Conservation (phyloP, 2,888 invertebrate species). For the Tetranychus piercei region DNA sequence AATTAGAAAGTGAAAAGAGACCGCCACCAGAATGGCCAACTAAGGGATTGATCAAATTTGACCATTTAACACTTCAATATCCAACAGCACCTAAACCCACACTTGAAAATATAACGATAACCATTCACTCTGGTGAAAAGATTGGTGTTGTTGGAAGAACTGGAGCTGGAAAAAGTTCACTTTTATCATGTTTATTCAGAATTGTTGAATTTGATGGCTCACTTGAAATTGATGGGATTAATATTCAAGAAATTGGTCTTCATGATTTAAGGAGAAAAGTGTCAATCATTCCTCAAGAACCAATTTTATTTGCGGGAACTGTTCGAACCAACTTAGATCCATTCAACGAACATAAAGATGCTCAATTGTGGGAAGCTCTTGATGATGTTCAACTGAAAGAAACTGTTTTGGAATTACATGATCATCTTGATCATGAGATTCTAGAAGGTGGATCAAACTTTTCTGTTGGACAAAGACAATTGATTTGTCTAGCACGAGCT, state of each 20-base stretch:
- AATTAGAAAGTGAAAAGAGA: constrained; percentile 35
- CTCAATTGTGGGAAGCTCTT: constrained; percentile 59
- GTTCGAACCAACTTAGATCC: constrained; percentile 76
- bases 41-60: constrained; percentile 29
- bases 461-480: constrained; percentile 71
- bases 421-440: constrained; percentile 49
- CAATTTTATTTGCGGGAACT: constrained; percentile 67
- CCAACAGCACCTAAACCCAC: constrained; percentile 47
- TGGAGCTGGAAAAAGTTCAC: constrained; percentile 47
- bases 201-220: constrained; percentile 34
- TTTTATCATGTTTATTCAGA: constrained; percentile 37
- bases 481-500: constrained; percentile 72
- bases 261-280: constrained; percentile 58
- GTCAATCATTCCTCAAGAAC: constrained; percentile 81
- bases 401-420: constrained; percentile 43
- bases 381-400: constrained; percentile 64
- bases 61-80: constrained; percentile 46
- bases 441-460: constrained; percentile 58
- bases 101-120: constrained; percentile 39
- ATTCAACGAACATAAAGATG: constrained; percentile 58
- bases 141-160: constrained; percentile 63
- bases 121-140: constrained; percentile 35
- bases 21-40: constrained; percentile 33
- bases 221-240: constrained; percentile 35
- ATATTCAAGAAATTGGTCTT: constrained; percentile 35